These are phyloP conservation scores for Callimorpha dominula DNA, from an alignment of 2,888 invertebrate species.

Conservation along the genomic window DNA sequence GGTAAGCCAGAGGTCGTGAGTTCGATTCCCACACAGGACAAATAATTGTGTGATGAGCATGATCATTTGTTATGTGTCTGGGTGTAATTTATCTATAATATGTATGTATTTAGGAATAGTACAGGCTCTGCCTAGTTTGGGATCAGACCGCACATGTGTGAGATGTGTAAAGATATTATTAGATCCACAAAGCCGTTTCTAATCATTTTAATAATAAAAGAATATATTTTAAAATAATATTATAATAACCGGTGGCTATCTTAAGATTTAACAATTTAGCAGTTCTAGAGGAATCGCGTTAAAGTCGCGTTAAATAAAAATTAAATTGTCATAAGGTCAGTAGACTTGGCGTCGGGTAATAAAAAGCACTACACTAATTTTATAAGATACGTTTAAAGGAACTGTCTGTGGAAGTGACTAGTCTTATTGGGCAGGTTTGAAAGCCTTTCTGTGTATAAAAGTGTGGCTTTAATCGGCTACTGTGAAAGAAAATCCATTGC, in stretches of 20 bases:
- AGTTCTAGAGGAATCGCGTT: neutral
- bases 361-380: neutral
- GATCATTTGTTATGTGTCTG: too few relatives aligned
- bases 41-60: too few relatives aligned
- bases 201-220: neutral
- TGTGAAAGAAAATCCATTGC: neutral
- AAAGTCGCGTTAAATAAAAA: neutral
- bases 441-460: neutral
- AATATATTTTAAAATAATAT: neutral
- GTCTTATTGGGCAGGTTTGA: neutral
- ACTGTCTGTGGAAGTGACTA: neutral
- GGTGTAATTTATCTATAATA: too few relatives aligned
- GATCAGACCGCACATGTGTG: too few relatives aligned
- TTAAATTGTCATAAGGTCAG: neutral
- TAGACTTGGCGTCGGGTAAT: neutral
- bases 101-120: too few relatives aligned
- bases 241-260: too few relatives aligned
- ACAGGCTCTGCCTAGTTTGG: too few relatives aligned
- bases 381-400: neutral
- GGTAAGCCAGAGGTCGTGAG: too few relatives aligned
- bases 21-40: too few relatives aligned
- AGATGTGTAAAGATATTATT: too few relatives aligned
- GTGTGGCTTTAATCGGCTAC: neutral
- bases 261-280: neutral
- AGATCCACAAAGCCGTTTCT: too few relatives aligned